Conservation (phyloP, 2,888 invertebrate species). For the Morpho achilles region DNA sequence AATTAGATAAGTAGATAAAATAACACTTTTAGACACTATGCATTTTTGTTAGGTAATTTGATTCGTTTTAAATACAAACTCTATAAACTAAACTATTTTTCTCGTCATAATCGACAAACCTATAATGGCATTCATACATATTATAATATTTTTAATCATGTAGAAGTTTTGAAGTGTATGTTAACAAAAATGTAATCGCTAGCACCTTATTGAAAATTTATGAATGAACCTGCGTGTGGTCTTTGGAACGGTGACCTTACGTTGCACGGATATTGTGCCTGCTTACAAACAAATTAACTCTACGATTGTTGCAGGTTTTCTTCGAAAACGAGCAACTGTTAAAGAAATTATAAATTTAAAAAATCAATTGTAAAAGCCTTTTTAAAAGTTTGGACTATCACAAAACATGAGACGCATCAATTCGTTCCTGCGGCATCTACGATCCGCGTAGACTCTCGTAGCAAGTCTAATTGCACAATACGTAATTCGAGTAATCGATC, state of each 20-base stretch:
- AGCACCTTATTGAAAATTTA: conserved; percentile 3
- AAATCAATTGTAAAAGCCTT: not conserved
- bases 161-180: no score
- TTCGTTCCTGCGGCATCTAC: conserved; percentile 28
- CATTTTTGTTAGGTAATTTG: no score
- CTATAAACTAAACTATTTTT: no score
- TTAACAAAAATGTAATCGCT: not conserved
- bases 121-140: no score
- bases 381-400: not conserved
- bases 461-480: conserved; percentile 25
- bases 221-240: conserved; percentile 17
- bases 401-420: no score
- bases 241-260: conserved; percentile 17
- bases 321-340: no score
- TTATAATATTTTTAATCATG: no score
- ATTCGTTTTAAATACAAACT: no score
- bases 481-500: not conserved
- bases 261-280: conserved; percentile 8
- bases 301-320: no score
- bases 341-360: not conserved
- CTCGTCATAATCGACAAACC: no score
- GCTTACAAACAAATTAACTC: not conserved
- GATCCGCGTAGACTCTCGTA: conserved; percentile 45
- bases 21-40: no score
- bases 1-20: no score